phyloP scores from a whole-genome alignment of 2,797 vertebrate species.

The Mastacembelus armatus region DNA sequence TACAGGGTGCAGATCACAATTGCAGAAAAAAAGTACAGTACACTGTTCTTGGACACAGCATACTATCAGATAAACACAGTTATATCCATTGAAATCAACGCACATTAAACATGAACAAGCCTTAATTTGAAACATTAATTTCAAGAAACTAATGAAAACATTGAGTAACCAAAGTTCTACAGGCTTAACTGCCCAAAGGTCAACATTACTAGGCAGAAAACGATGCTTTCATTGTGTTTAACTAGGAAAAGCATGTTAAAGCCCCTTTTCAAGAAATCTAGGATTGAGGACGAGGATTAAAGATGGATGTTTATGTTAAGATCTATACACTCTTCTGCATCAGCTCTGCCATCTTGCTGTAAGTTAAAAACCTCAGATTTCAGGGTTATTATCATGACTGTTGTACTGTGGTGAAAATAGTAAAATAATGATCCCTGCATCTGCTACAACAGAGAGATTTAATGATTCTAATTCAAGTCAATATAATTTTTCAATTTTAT shows the following conservation, averaged over 20 bases:
- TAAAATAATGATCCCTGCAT: neutral
- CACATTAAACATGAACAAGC: no score
- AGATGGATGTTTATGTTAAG: neutral
- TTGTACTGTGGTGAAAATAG: neutral
- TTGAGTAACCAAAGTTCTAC: neutral
- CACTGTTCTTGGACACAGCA: no score
- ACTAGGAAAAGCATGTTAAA: neutral
- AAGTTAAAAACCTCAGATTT: neutral
- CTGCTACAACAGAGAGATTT: neutral
- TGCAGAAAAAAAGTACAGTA: no score
- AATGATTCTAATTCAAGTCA: neutral
- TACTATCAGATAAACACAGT: no score
- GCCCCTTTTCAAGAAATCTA: neutral
- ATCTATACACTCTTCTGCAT: no score
- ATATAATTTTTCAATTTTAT: neutral
- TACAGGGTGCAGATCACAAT: no score
- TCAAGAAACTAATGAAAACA: neutral
- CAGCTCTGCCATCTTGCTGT: neutral
- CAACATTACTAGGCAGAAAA: neutral
- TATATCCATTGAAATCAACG: no score
- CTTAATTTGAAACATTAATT: no score
- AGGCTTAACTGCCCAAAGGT: neutral
- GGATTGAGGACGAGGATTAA: neutral
- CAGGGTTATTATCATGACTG: neutral
- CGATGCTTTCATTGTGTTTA: neutral